These are phyloP conservation scores for Chromis chromis DNA, from an alignment of 2,797 vertebrate genomes.

Conservation along the genomic window DNA sequence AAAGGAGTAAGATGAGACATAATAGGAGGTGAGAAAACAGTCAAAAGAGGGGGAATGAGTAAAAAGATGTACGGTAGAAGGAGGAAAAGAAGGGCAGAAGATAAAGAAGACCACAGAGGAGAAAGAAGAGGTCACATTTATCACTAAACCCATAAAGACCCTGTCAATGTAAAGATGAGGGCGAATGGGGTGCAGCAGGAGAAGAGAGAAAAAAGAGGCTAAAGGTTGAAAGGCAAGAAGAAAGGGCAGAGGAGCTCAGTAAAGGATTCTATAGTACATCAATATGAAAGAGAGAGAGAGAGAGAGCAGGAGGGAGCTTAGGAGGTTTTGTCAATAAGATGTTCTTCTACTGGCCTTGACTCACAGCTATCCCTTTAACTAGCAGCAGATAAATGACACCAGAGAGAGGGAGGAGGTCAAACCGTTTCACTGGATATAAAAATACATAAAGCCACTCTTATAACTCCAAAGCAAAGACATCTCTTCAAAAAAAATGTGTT, in stretches of 20 bases:
- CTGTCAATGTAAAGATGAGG: slow-evolving; percentile 28
- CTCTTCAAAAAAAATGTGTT: no score
- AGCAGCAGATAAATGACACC: slow-evolving; percentile 28
- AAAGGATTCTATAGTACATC: slow-evolving; percentile 53
- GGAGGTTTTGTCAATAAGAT: slow-evolving; percentile 51
- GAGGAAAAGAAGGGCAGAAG: not conserved
- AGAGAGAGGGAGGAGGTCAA: slow-evolving; percentile 1
- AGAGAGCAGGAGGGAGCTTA: not conserved
- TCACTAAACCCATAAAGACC: slow-evolving; percentile 45
- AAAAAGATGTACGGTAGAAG: slow-evolving; percentile 11
- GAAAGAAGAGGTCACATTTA: slow-evolving; percentile 32
- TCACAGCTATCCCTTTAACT: slow-evolving; percentile 21
- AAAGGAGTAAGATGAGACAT: not conserved
- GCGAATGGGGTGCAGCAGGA: not conserved
- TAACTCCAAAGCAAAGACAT: no score
- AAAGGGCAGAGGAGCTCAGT: slow-evolving; percentile 32
- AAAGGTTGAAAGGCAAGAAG: slow-evolving; percentile 11
- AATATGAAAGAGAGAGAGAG: slow-evolving; percentile 29
- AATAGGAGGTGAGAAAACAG: not conserved
- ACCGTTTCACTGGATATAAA: slow-evolving; percentile 13
- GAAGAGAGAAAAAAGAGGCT: not conserved
- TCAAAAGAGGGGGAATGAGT: not conserved
- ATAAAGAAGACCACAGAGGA: slow-evolving; percentile 8
- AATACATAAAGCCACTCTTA: not conserved
- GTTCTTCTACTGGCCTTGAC: slow-evolving; percentile 58